Conservation (phyloP, 2,113 vertebrate genomes). For the Macaca fascicularis region DNA sequence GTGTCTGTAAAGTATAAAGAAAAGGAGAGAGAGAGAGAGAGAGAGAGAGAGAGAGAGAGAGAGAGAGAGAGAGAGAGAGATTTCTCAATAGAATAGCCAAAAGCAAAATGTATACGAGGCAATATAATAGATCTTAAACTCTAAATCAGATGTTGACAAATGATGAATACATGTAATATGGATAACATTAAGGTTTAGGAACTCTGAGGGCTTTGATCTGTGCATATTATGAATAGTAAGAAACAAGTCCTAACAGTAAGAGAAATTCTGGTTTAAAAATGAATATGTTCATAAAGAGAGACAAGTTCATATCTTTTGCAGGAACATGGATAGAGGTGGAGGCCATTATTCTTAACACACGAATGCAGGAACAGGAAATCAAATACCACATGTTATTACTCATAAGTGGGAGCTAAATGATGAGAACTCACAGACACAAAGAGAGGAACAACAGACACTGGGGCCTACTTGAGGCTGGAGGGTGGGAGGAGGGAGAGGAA, state of each 20-base stretch:
- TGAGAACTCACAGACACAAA: no score
- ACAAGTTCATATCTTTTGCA: no score
- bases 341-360: no score
- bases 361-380: no score
- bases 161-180: neutral
- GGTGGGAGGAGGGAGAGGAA: no score
- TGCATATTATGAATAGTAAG: neutral
- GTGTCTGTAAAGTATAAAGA: slow-evolving; percentile 81
- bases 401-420: no score
- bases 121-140: neutral
- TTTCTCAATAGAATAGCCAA: neutral
- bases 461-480: no score
- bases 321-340: no score
- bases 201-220: neutral
- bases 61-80: neutral
- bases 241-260: neutral
- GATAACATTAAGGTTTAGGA: neutral
- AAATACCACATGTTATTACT: no score
- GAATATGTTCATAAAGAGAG: neutral
- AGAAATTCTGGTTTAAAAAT: neutral
- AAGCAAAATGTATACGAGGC: neutral
- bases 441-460: no score
- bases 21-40: neutral
- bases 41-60: neutral
- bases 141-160: neutral